A percentile compares a stretch with the other conserved stretches of the same genome.
Conservation (phyloP, 2,888 invertebrate species). For the Prosapia bicincta region DNA sequence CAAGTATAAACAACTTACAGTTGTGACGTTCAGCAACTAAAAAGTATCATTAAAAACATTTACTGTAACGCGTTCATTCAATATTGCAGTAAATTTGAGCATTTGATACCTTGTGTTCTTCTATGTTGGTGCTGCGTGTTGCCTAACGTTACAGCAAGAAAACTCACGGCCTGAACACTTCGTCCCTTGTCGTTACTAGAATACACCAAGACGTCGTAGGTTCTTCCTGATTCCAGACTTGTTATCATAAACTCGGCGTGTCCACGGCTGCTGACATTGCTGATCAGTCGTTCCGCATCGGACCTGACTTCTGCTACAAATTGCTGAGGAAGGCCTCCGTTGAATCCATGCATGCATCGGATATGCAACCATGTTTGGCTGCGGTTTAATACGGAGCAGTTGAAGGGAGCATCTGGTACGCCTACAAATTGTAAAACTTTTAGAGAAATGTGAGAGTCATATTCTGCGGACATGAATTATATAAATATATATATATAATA, state of each 20-base stretch:
- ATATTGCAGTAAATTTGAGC: too few species aligned
- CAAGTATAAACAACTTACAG: too few species aligned
- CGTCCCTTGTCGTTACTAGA: slow-evolving; percentile 56
- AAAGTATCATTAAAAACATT: too few species aligned
- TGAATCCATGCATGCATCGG: slow-evolving; percentile 53
- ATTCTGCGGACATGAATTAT: too few species aligned
- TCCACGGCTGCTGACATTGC: slow-evolving; percentile 47
- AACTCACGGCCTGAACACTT: slow-evolving; percentile 47
- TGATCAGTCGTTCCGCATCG: slow-evolving; percentile 41
- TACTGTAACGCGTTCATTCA: too few species aligned
- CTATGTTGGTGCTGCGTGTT: slow-evolving; percentile 42
- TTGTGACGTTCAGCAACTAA: too few species aligned
- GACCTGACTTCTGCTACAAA: slow-evolving; percentile 45
- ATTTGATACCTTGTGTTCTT: not conserved
- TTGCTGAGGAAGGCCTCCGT: slow-evolving; percentile 52
- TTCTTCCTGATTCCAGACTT: slow-evolving; percentile 51
- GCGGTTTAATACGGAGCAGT: slow-evolving; percentile 50
- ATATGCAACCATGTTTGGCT: slow-evolving; percentile 51
- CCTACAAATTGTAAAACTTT: slow-evolving; percentile 28
- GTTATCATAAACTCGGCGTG: slow-evolving; percentile 51
- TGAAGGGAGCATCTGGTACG: slow-evolving; percentile 51
- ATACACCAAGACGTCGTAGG: slow-evolving; percentile 51
- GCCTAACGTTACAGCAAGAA: slow-evolving; percentile 50
- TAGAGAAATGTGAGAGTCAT: too few species aligned
- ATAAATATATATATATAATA: too few species aligned